Evolutionary conservation across 2,888 invertebrate genomes (phyloP).

Genomic region (Dolichomitus sp.): DNA sequence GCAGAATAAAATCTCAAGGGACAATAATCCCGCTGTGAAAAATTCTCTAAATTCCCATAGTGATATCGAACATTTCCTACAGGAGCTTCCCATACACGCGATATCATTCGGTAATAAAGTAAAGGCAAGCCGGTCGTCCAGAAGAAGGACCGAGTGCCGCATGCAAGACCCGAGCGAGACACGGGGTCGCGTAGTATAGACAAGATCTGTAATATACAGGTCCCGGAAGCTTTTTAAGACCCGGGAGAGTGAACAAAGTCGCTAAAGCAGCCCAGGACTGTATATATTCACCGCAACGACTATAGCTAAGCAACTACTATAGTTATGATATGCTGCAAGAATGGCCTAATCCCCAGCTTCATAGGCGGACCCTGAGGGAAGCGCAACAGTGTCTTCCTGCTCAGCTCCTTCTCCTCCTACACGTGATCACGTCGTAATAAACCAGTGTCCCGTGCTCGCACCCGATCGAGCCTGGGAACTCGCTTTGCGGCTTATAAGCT

Average conservation of each 20-base stretch:
- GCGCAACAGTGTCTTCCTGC: constrained; percentile 29
- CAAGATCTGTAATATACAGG: constrained; percentile 25
- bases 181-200: constrained; percentile 14
- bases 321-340: constrained; percentile 42
- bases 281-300: neutral
- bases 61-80: constrained; percentile 24
- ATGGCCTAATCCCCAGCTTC: constrained; percentile 50
- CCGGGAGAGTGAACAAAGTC: constrained; percentile 13
- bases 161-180: constrained; percentile 5
- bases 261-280: constrained; percentile 9
- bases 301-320: constrained; percentile 28
- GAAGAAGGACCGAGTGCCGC: constrained; percentile 8
- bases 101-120: constrained; percentile 55
- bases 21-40: constrained; percentile 43
- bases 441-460: constrained; percentile 74
- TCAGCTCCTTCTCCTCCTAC: constrained; percentile 65
- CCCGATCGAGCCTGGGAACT: constrained; percentile 75
- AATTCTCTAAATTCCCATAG: constrained; percentile 36
- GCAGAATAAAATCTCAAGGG: constrained; percentile 34
- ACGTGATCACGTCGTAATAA: constrained; percentile 78
- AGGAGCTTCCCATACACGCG: constrained; percentile 49
- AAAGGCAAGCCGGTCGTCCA: constrained; percentile 5
- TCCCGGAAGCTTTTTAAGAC: constrained; percentile 51
- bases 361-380: constrained; percentile 59
- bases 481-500: constrained; percentile 73